phyloP scores from a whole-genome alignment of 2,888 invertebrate species.

The Trypoxylon attenuatum region DNA sequence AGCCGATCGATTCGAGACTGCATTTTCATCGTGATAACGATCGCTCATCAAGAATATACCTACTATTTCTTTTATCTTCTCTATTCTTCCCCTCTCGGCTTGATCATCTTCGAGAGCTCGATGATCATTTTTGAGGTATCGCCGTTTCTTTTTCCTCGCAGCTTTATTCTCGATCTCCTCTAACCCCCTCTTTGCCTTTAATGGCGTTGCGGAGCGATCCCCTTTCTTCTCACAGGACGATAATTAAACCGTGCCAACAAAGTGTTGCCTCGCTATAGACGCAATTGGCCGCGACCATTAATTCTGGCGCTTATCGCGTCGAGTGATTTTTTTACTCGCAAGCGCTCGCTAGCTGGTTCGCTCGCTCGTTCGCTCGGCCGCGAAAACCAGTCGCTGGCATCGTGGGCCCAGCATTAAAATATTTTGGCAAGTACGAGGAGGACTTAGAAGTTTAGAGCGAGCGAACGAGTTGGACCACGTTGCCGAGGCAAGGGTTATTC shows the following conservation, averaged over 20 bases:
- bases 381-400: background rate
- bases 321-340: background rate
- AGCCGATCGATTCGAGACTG: slow-evolving; percentile 56
- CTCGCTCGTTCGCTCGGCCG: too few relatives aligned
- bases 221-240: slow-evolving; percentile 21
- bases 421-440: background rate
- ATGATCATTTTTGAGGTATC: background rate
- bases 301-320: background rate
- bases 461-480: background rate
- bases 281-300: slow-evolving; percentile 5
- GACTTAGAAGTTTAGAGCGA: background rate
- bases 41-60: slow-evolving; percentile 60
- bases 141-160: slow-evolving; percentile 9
- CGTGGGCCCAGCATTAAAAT: background rate
- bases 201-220: slow-evolving; percentile 37
- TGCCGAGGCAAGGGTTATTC: slow-evolving; percentile 32
- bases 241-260: slow-evolving; percentile 37
- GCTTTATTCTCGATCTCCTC: slow-evolving; percentile 31
- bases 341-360: background rate
- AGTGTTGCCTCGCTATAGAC: slow-evolving; percentile 11
- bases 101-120: background rate
- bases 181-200: slow-evolving; percentile 25
- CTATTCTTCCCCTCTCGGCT: slow-evolving; percentile 21
- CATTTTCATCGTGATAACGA: slow-evolving; percentile 61
- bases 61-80: slow-evolving; percentile 56